Base-by-base conservation (phyloP, 2,113 vertebrate species). In the Neofelis nebulosa region DNA sequence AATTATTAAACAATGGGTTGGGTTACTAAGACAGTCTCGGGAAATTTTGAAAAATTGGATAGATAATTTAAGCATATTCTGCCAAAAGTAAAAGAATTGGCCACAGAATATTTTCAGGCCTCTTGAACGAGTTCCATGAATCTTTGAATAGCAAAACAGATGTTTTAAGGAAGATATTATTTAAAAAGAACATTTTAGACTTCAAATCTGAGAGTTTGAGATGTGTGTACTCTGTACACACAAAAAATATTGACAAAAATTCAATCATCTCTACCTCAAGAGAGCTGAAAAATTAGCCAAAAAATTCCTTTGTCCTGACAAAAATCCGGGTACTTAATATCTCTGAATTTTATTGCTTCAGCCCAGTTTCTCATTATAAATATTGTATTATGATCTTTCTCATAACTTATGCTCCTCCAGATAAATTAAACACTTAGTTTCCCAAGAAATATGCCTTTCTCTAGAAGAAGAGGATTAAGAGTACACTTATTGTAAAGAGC, bases 31-130 rank as follows among this genome's bases (percentile, higher is more conserved):
- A 92, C 2, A 50, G 48, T 82, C 76, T 86, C 21, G 21, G 83
- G 74, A 79, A 10, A 15, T 73, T 82, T 96, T 48, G 33, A 89
- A 93, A 95, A 69, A 55, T 19, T 65, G 86, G n/a, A 69, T 55
- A 48, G 36, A 78, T 21, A 85, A 45, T 83, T 94, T 69, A 95
- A 96, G 55, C n/a, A 50, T n/a, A 66, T 95, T 29, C 14, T 95
- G 74, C 14, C 63, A 74, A 78, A 79, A 63, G 18, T n/a, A 81
- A 73, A 68, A 38, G 11, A 27, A 48, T 83, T 45, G 66, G 38
- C 19, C 23, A 18, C 78, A 93, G 33, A 57, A 36, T 85, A 81
- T 93, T 96, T 96, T 97, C 36, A 73, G 78, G 19, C 31, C 3
- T 21, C 23, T 57, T 79, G 2, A 81, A 71, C 33, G 69, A 86